Evolutionary conservation across 2,113 vertebrate species (phyloP).

Genomic region (Nettapus auritus): DNA sequence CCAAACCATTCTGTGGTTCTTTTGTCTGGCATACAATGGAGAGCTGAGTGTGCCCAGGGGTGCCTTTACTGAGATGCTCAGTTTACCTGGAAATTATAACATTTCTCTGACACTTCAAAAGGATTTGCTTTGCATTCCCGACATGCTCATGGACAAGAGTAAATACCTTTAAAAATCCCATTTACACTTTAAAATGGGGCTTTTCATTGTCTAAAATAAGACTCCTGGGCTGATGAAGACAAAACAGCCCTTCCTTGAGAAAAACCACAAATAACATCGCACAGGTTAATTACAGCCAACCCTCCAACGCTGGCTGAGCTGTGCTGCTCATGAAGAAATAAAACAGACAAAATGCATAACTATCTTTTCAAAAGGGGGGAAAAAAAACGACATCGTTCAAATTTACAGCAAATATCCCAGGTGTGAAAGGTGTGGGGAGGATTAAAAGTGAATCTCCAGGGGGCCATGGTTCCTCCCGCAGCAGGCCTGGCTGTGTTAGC

Average conservation of each 20-base stretch:
- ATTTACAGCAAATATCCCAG: not conserved
- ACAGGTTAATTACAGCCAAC: not conserved
- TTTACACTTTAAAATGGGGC: not conserved
- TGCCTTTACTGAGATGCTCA: not conserved
- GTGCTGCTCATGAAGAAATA: not conserved
- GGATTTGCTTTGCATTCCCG: not conserved
- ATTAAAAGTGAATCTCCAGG: not conserved
- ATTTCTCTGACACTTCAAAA: not conserved
- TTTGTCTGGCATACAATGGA: not conserved
- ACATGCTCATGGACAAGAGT: not conserved
- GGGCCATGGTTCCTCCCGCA: accelerated
- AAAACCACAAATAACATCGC: not conserved
- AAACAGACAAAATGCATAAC: not conserved
- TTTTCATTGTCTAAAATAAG: constrained; percentile 1
- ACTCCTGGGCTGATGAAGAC: not conserved
- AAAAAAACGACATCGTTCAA: not conserved
- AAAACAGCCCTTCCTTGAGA: not conserved
- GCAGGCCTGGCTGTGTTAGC: not conserved
- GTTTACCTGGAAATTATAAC: not conserved
- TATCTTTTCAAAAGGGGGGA: not conserved
- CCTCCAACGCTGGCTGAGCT: not conserved
- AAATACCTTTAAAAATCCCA: not conserved
- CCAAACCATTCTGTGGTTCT: no score
- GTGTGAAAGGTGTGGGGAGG: no score
- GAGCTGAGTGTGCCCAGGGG: not conserved